Evolutionary conservation across 2,888 invertebrate species (phyloP), one percentile per base, ranked within the genome.

Genomic region (Chrysodeixis includens): DNA sequence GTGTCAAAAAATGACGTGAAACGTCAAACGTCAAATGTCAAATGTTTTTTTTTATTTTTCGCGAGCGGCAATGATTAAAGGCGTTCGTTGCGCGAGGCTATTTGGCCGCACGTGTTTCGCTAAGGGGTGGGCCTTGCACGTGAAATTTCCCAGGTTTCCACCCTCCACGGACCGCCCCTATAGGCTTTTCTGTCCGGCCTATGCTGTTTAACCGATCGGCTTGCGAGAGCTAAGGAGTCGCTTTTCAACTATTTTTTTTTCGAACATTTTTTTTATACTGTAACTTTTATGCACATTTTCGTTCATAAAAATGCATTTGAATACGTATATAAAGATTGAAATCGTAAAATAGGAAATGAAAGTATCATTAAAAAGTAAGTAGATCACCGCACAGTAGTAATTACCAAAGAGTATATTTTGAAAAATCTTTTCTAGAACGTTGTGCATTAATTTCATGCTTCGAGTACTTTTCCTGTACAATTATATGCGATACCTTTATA

Each of bases 141-240:
- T 94, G 93, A 94, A 94, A 93, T 94, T 95, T 94, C 95, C 94
- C 91, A 94, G 92, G 95, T 94, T 94, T 92, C 95, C 94, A 94
- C 95, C 95, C 95, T 92, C 92, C 85, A 88, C 94, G 94, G 94
- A 93, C 94, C 95, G 95, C 95, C 95, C 94, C 95, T 94, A 93
- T 94, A 94, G 94, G 95, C 95, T 94, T 95, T 95, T 95, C 95
- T 94, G 94, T 94, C 94, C 94, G 92, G 95, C 95, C 95, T 95
- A 94, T 94, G 93, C 93, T 92, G 94, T 93, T 94, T 92, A 93
- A 94, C 92, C 89, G 93, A 94, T 94, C 91, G 93, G 86, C 88
- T 92, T 87, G 69, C 68, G 88, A 84, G 76, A 75, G 76, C 71
- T 46, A 76, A 90, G 84, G 94, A 95, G 93, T 88, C 85, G 90